Percentiles rank a stretch among this genome's conserved stretches.
These are phyloP conservation scores for Proteles cristata DNA, from an alignment of 2,113 vertebrate species.

Conservation along the genomic window DNA sequence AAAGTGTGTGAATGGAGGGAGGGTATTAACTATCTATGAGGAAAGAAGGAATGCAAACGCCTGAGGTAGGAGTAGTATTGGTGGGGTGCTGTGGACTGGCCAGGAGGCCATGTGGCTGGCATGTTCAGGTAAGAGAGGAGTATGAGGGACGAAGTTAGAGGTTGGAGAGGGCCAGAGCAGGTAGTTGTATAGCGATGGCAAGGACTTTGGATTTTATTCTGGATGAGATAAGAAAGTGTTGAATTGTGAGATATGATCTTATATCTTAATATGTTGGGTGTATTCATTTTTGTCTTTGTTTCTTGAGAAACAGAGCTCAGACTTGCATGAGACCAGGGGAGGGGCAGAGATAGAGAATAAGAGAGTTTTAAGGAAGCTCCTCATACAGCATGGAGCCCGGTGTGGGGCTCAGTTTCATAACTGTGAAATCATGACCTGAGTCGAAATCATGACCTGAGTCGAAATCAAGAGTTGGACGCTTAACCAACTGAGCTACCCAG, in stretches of 20 bases:
- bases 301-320: too few species aligned
- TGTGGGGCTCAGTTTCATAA: too few species aligned
- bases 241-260: not conserved
- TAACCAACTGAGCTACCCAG: too few species aligned
- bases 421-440: too few species aligned
- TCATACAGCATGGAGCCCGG: too few species aligned
- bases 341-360: too few species aligned
- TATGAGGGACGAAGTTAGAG: not conserved
- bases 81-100: not conserved
- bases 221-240: not conserved
- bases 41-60: not conserved
- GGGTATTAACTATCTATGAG: too few species aligned
- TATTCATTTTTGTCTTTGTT: too few species aligned
- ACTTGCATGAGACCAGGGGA: too few species aligned
- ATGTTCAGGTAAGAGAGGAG: not conserved
- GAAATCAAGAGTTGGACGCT: too few species aligned
- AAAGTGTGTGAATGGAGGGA: not conserved
- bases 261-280: not conserved
- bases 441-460: too few species aligned
- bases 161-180: not conserved
- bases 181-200: not conserved
- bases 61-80: not conserved
- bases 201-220: not conserved
- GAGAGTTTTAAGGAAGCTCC: too few species aligned
- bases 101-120: not conserved